These are phyloP conservation scores for Perca schrenkii DNA, from an alignment of 2,113 vertebrate genomes.

Conservation along the genomic window DNA sequence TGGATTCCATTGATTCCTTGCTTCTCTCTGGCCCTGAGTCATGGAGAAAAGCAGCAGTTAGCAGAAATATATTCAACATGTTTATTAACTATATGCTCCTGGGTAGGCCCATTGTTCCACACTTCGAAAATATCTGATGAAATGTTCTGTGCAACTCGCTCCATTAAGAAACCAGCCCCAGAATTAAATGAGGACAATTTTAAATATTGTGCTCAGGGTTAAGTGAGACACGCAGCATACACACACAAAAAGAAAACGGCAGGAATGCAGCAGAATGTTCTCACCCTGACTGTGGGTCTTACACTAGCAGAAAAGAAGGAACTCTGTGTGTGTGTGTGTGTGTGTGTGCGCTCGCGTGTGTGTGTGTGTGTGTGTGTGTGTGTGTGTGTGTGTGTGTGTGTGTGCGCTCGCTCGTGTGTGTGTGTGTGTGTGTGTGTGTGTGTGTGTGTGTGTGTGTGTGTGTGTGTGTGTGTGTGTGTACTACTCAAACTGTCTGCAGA, in stretches of 20 bases:
- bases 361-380: background rate
- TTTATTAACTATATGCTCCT: conserved; percentile 32
- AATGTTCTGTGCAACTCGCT: conserved; percentile 2
- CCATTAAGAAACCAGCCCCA: background rate
- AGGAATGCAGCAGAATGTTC: conserved; percentile 53
- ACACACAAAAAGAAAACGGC: conserved; percentile 23
- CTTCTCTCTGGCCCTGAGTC: conserved; percentile 36
- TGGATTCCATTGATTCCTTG: conserved; percentile 65
- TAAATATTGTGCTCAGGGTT: conserved; percentile 9
- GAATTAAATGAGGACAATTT: conserved; percentile 15
- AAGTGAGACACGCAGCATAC: conserved; percentile 8
- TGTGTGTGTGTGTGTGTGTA: background rate
- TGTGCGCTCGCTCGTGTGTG: conserved; percentile 13
- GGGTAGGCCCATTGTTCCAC: background rate
- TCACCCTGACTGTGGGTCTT: conserved; percentile 13
- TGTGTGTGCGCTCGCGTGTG: background rate
- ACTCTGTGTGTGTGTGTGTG: background rate
- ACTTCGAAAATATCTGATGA: background rate
- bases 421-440: background rate
- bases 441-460: background rate
- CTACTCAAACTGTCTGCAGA: conserved; percentile 14
- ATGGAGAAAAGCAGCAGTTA: background rate
- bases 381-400: no score
- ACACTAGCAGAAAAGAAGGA: background rate
- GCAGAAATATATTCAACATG: conserved; percentile 54